Evolutionary conservation across 2,888 invertebrate genomes (phyloP).

Genomic region (Spialia ferax): DNA sequence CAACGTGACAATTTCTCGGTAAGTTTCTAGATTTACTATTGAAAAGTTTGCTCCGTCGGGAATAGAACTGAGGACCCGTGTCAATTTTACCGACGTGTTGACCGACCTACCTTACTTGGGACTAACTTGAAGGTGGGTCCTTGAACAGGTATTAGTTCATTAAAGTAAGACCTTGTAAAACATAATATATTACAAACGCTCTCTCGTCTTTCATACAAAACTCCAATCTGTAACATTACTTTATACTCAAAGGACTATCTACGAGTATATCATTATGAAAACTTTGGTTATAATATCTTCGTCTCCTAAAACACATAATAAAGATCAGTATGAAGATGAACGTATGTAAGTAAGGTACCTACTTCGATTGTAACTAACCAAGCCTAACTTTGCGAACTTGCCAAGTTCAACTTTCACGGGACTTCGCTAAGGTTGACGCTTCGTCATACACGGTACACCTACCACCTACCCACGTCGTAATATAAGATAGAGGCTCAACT

Average conservation of each 20-base stretch:
- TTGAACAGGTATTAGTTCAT: too few relatives aligned
- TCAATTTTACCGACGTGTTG: too few relatives aligned
- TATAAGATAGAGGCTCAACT: background rate
- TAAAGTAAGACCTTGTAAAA: too few relatives aligned
- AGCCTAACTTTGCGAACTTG: background rate
- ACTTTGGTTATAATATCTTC: too few relatives aligned
- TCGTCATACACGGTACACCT: background rate
- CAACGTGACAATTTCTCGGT: too few relatives aligned
- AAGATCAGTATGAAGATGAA: background rate
- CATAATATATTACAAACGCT: too few relatives aligned
- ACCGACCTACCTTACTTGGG: too few relatives aligned
- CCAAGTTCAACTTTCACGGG: background rate
- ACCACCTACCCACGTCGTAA: background rate
- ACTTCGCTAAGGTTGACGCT: constrained; percentile 1
- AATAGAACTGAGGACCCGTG: too few relatives aligned
- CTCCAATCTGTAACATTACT: background rate
- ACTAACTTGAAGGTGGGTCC: too few relatives aligned
- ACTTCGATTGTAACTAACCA: constrained; percentile 1
- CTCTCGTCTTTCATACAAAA: background rate
- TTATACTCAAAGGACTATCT: background rate
- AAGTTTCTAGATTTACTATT: too few relatives aligned
- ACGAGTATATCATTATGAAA: background rate
- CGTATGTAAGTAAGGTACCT: background rate
- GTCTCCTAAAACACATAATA: background rate
- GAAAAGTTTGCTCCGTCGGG: too few relatives aligned